These are phyloP conservation scores for Hipposideros armiger DNA, from an alignment of 2,113 vertebrate genomes.

Conservation along the genomic window DNA sequence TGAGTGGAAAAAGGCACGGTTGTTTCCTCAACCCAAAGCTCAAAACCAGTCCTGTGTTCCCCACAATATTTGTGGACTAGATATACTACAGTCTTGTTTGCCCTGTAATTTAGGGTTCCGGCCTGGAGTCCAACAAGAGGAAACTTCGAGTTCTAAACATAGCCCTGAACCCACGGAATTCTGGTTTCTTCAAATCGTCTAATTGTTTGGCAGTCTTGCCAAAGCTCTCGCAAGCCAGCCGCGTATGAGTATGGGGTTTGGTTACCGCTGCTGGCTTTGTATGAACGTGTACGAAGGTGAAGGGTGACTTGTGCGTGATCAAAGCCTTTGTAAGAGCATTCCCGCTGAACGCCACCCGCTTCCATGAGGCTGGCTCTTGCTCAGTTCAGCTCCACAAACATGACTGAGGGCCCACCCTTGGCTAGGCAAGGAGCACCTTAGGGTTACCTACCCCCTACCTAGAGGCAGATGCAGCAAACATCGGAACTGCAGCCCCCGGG, in stretches of 20 bases:
- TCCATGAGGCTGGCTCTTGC: not conserved
- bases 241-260: not conserved
- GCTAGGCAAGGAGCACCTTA: not conserved
- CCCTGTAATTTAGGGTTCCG: slow-evolving; percentile 64
- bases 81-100: not conserved
- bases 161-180: slow-evolving; percentile 48
- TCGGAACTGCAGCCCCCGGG: not conserved
- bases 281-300: not conserved
- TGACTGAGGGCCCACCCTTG: accelerated
- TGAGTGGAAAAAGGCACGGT: not conserved
- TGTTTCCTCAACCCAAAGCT: slow-evolving; percentile 24
- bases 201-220: slow-evolving; percentile 28
- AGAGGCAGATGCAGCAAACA: not conserved
- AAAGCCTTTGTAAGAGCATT: not conserved
- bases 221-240: not conserved
- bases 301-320: not conserved
- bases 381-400: not conserved
- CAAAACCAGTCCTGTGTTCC: not conserved
- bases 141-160: slow-evolving; percentile 75
- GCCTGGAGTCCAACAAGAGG: slow-evolving; percentile 57
- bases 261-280: not conserved
- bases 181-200: slow-evolving; percentile 62
- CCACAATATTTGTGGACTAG: slow-evolving; percentile 8
- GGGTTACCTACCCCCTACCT: not conserved
- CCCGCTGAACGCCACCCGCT: not conserved